Evolutionary conservation across 2,888 invertebrate genomes (phyloP).

Genomic region (Selenia dentaria): DNA sequence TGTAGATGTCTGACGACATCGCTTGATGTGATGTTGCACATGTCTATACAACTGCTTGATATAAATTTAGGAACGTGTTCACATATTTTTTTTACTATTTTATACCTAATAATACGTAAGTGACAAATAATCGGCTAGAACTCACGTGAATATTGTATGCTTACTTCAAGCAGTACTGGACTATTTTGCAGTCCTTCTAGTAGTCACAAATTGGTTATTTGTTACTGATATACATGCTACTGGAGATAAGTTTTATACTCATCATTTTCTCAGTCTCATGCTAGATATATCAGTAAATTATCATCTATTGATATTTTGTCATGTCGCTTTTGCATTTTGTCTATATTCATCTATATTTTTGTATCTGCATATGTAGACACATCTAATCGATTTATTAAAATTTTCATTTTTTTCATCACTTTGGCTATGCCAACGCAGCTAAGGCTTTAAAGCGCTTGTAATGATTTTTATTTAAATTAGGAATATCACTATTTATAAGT

Average conservation of each 20-base stretch:
- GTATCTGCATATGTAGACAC: too few species aligned
- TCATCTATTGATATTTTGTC: conserved; percentile 23
- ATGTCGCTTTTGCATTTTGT: conserved; percentile 19
- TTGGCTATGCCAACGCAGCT: conserved; percentile 51
- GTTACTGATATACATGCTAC: too few species aligned
- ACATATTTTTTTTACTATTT: conserved; percentile 10
- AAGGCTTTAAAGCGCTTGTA: conserved; percentile 64
- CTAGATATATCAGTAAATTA: too few species aligned
- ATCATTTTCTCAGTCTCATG: too few species aligned
- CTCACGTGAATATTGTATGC: too few species aligned
- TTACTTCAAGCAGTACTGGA: too few species aligned
- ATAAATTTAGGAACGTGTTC: conserved; percentile 29
- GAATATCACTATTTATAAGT: conserved; percentile 64
- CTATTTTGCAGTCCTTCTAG: too few species aligned
- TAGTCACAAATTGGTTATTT: too few species aligned
- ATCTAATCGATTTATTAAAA: too few species aligned
- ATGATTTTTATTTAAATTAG: conserved; percentile 67
- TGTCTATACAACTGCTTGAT: conserved; percentile 71
- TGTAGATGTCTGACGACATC: conserved; percentile 81
- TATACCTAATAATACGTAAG: conserved; percentile 1
- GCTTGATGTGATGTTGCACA: conserved; percentile 76
- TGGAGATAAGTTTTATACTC: too few species aligned
- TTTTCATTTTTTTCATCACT: conserved; percentile 37
- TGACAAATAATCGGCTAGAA: too few species aligned
- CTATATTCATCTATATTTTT: conserved; percentile 10